These are phyloP conservation scores for Ectemnius cavifrons DNA, from an alignment of 2,888 invertebrate species.

Conservation along the genomic window DNA sequence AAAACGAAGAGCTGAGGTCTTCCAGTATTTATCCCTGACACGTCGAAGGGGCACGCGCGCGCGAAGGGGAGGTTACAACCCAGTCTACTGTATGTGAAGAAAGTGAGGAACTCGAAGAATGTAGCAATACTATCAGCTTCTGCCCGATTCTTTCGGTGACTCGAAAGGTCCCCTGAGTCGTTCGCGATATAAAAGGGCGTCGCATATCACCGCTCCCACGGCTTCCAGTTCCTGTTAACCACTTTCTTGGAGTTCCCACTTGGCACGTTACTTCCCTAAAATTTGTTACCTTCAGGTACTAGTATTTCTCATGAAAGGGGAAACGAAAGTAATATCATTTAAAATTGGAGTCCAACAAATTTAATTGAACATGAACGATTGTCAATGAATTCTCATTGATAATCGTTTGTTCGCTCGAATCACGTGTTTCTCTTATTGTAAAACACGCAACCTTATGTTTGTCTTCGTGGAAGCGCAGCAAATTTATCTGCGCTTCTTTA, in stretches of 20 bases:
- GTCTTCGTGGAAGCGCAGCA: neutral
- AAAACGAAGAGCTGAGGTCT: constrained; percentile 15
- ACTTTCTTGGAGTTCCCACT: neutral
- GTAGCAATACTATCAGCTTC: constrained; percentile 13
- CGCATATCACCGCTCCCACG: constrained; percentile 7
- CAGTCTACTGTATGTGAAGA: constrained; percentile 17
- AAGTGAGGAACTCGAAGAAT: constrained; percentile 22
- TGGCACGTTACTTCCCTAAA: neutral
- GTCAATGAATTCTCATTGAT: too few species aligned
- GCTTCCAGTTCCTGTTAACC: constrained; percentile 25
- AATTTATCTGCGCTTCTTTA: neutral
- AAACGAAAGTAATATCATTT: too few species aligned
- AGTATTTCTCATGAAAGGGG: too few species aligned
- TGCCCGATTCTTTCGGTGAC: constrained; percentile 14
- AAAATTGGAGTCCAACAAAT: too few species aligned
- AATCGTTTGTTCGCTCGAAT: too few species aligned
- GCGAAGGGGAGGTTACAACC: constrained; percentile 14
- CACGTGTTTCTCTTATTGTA: too few species aligned
- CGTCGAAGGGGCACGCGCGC: constrained; percentile 12
- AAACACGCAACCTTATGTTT: too few species aligned
- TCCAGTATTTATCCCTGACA: constrained; percentile 29
- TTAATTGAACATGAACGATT: too few species aligned
- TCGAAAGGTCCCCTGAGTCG: constrained; percentile 12
- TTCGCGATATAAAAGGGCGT: constrained; percentile 21
- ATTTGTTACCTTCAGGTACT: neutral